Evolutionary conservation across 64 coral and sea anemone genomes (phyloP), one percentile per base, ranked within the genome.

Genomic region (Montipora cactus): DNA sequence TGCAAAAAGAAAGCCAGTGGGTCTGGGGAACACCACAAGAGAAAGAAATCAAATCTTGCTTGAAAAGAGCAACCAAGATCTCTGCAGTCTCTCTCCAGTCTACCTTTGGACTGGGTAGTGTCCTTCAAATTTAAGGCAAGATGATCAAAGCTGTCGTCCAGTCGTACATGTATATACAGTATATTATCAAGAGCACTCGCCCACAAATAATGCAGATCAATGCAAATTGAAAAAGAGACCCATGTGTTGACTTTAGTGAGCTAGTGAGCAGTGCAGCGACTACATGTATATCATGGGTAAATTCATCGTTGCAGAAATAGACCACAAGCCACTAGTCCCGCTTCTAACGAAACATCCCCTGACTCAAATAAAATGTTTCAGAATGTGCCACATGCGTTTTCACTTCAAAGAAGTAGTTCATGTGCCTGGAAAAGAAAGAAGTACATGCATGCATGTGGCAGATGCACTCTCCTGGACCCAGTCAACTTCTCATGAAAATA

Each of bases 211-310:
- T 55, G 52, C 10, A 55, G 52, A 55, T 55, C 5, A 8, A 81
- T 84, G 18, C 55, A 75, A 70, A 94, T 94, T 46, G 92, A 94
- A 45, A 87, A 88, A 74, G 79, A 55, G 52, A 82, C 14, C 19
- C 44, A 81, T 25, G 89, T 61, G 8, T 47, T 83, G n/a, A 83
- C 79, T 19, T 37, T 37, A 37, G 28, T 91, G 89, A 78, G 79
- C 89, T 15, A 81, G 89, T 49, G 78, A 91, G 47, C 72, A 78
- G 8, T 93, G 25, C 10, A 87, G 73, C 16, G 72, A 88, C 44
- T 92, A 92, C 28, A 37, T 37, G 28, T 37, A 37, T 21, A 84
- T 92, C 7, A 52, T 92, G 49, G 28, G 28, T 37, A 37, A 37
- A 37, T 37, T 37, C 28, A 37, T 37, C 28, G 1, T 37, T 37